Evolutionary conservation across 1,140 invertebrate genomes (phyloP).

Genomic region (Sycobia sp.): DNA sequence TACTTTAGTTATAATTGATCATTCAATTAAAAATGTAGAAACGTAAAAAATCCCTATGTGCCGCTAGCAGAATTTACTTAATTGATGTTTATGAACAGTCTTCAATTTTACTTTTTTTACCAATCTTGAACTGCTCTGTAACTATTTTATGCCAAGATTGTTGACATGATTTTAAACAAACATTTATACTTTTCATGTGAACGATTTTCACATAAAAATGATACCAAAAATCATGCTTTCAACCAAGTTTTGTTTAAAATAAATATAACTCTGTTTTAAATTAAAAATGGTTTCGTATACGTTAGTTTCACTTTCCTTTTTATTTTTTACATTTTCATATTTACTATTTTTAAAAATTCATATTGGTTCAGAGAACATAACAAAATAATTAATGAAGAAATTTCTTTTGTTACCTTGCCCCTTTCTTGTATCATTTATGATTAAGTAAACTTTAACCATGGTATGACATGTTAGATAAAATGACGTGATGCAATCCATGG

Average conservation of each 20-base stretch:
- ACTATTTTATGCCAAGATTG: no score
- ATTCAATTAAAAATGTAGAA: slow-evolving; percentile 28
- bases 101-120: slow-evolving; percentile 13
- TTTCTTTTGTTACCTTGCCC: slow-evolving; percentile 31
- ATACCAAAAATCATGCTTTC: no score
- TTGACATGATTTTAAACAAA: no score
- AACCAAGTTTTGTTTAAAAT: background rate
- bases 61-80: slow-evolving; percentile 19
- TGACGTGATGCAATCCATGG: slow-evolving; percentile 13
- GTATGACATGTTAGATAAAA: slow-evolving; percentile 14
- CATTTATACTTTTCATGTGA: no score
- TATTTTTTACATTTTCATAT: background rate
- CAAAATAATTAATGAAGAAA: slow-evolving; percentile 22
- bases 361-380: no score
- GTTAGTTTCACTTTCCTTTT: background rate
- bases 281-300: slow-evolving; percentile 1
- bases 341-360: no score
- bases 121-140: slow-evolving; percentile 4
- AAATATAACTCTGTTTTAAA: background rate
- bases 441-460: slow-evolving; percentile 9
- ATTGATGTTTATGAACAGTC: slow-evolving; percentile 29
- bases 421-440: slow-evolving; percentile 1
- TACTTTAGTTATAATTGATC: slow-evolving; percentile 25
- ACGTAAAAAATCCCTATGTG: slow-evolving; percentile 19
- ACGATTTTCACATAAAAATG: no score